These are phyloP conservation scores for Bergia sp. DNA, from an alignment of 92 coral and sea anemone genomes.

Conservation along the genomic window DNA sequence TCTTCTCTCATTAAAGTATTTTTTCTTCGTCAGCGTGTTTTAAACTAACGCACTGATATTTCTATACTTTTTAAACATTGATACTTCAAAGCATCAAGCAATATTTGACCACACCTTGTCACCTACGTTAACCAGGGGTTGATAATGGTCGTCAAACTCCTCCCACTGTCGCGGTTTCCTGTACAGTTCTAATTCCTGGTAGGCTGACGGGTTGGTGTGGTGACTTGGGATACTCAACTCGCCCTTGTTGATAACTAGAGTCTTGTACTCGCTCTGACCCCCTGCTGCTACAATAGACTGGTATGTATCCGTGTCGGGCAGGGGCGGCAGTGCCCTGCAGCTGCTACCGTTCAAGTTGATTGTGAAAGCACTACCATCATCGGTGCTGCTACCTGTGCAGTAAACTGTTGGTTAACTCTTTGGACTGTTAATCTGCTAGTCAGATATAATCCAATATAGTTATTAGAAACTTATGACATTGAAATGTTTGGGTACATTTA, in stretches of 20 bases:
- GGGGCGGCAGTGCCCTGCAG: conserved; percentile 3
- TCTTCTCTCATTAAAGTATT: not conserved
- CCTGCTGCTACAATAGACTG: not conserved
- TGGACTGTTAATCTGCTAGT: too few species aligned
- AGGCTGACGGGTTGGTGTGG: conserved; percentile 8
- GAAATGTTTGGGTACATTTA: too few species aligned
- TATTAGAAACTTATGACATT: too few species aligned
- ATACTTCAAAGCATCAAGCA: too few species aligned
- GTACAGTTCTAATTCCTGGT: conserved; percentile 4
- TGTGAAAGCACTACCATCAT: not conserved
- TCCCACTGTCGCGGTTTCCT: conserved; percentile 5
- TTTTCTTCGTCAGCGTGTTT: not conserved
- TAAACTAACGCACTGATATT: not conserved
- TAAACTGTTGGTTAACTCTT: not conserved
- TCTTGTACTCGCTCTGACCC: not conserved
- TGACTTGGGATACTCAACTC: not conserved
- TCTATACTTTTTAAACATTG: too few species aligned
- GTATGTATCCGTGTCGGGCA: conserved; percentile 7
- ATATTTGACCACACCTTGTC: not conserved
- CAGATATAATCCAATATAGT: too few species aligned
- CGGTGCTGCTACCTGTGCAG: not conserved
- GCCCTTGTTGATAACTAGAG: not conserved
- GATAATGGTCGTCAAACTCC: not conserved
- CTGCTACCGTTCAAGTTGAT: not conserved
- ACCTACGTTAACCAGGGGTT: not conserved